Conservation (phyloP, 2,888 invertebrate genomes). For the Zhengitettix transpicula region DNA sequence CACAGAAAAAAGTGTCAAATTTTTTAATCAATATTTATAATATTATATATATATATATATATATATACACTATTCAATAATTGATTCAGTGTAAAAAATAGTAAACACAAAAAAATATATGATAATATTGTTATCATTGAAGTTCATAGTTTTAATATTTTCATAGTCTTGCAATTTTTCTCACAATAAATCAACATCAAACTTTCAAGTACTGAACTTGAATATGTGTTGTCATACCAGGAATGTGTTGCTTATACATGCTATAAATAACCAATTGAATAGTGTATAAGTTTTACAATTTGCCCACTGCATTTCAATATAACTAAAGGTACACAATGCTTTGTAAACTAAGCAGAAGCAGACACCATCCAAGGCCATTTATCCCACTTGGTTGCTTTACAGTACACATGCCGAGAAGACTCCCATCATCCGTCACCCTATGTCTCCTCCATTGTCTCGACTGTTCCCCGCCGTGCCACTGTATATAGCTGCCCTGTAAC, state of each 20-base stretch:
- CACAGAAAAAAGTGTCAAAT: too few relatives aligned
- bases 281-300: not conserved
- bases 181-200: too few relatives aligned
- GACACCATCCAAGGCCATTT: not conserved
- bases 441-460: constrained; percentile 30
- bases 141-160: too few relatives aligned
- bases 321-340: too few relatives aligned
- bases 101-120: too few relatives aligned
- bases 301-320: too few relatives aligned
- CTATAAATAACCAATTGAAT: not conserved
- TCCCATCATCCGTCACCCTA: constrained; percentile 67
- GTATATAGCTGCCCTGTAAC: constrained; percentile 51
- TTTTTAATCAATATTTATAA: too few relatives aligned
- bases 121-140: too few relatives aligned
- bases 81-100: too few relatives aligned
- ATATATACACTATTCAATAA: too few relatives aligned
- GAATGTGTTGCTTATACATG: not conserved
- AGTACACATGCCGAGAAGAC: constrained; percentile 63
- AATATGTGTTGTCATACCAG: not conserved
- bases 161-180: too few relatives aligned
- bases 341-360: not conserved
- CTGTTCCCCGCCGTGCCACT: constrained; percentile 15
- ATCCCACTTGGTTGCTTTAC: constrained; percentile 5
- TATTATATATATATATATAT: too few relatives aligned
- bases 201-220: not conserved